Evolutionary conservation across 2,888 invertebrate species (phyloP).

Genomic region (Drosophila austrosaltans): DNA sequence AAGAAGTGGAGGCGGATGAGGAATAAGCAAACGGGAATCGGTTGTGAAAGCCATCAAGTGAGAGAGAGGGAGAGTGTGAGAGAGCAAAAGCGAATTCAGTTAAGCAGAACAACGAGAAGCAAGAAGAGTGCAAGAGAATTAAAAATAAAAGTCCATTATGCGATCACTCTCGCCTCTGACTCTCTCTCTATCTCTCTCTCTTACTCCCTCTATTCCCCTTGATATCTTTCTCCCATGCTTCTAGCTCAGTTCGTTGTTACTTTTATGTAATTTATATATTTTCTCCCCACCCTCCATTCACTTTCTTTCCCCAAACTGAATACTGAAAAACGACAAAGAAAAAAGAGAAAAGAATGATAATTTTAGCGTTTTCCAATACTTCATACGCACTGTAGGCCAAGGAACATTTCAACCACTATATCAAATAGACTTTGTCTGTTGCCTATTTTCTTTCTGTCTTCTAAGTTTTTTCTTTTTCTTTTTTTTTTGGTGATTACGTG

Average conservation of each 20-base stretch:
- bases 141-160: conserved; percentile 40
- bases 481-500: conserved; percentile 62
- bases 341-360: neutral
- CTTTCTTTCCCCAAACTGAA: conserved; percentile 59
- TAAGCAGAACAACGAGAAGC: conserved; percentile 43
- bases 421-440: conserved; percentile 6
- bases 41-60: conserved; percentile 64
- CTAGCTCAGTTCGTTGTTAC: conserved; percentile 73
- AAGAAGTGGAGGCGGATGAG: conserved; percentile 19
- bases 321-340: neutral
- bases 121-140: conserved; percentile 16
- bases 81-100: conserved; percentile 26
- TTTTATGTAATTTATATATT: conserved; percentile 77
- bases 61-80: conserved; percentile 27
- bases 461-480: conserved; percentile 13
- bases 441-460: conserved; percentile 10
- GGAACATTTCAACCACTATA: neutral
- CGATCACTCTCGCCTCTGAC: conserved; percentile 27
- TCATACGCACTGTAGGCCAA: conserved; percentile 16
- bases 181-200: conserved; percentile 27
- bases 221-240: conserved; percentile 15
- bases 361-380: conserved; percentile 5
- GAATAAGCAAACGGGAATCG: conserved; percentile 60
- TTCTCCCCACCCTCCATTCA: conserved; percentile 53
- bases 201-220: conserved; percentile 31